Conservation (phyloP, 92 coral and sea anemone genomes). For the Diadumene lineata region DNA sequence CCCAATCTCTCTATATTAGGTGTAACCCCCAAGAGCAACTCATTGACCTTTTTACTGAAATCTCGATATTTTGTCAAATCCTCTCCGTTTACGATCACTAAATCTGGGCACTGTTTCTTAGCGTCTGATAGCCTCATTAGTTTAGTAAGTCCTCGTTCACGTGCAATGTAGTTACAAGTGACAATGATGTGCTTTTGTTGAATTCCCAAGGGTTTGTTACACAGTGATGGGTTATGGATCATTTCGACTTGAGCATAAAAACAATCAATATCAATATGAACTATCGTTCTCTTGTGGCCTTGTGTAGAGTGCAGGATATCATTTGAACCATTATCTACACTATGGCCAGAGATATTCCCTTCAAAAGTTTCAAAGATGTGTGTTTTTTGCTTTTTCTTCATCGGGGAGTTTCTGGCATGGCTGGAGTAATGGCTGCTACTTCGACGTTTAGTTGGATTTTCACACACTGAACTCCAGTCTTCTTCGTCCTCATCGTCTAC, state of each 20-base stretch:
- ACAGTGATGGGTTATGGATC: slow-evolving; percentile 62
- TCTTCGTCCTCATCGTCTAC: slow-evolving; percentile 50
- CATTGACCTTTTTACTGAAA: slow-evolving; percentile 60
- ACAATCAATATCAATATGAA: slow-evolving; percentile 82
- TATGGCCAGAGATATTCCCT: background rate
- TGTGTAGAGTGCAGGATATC: background rate
- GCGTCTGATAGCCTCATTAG: slow-evolving; percentile 75
- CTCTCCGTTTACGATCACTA: slow-evolving; percentile 79
- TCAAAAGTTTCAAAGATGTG: slow-evolving; percentile 8
- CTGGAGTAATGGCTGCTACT: slow-evolving; percentile 8
- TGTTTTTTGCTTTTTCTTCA: slow-evolving; percentile 33
- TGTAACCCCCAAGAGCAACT: slow-evolving; percentile 48
- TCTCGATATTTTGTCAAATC: slow-evolving; percentile 71
- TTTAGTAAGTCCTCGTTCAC: slow-evolving; percentile 71
- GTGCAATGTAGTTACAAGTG: slow-evolving; percentile 81
- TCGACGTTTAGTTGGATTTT: slow-evolving; percentile 16
- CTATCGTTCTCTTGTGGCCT: slow-evolving; percentile 65
- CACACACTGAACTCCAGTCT: slow-evolving; percentile 38
- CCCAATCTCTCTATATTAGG: slow-evolving; percentile 79
- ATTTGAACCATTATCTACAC: background rate
- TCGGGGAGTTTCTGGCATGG: slow-evolving; percentile 15
- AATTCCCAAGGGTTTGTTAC: slow-evolving; percentile 64
- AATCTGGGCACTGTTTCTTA: slow-evolving; percentile 71
- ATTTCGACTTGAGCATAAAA: slow-evolving; percentile 91
- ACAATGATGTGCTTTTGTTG: slow-evolving; percentile 80